These are phyloP conservation scores for Zaprionus inermis DNA, from an alignment of 1,140 invertebrate species.

Conservation along the genomic window DNA sequence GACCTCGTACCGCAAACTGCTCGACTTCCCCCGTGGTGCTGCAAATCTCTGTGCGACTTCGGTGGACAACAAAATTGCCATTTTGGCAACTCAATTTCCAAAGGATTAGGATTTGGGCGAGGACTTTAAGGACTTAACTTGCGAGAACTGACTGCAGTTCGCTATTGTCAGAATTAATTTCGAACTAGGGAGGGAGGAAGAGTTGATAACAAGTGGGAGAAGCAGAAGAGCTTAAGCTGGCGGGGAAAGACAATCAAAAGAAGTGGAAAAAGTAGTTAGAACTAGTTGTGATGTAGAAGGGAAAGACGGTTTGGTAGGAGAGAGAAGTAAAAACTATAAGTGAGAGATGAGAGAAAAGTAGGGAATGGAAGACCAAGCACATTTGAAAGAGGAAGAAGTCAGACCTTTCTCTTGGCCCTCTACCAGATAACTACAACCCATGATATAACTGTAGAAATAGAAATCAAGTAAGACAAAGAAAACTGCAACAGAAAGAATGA, in stretches of 20 bases:
- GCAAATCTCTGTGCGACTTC: conserved; percentile 7
- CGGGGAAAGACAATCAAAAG: neutral
- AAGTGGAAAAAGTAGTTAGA: neutral
- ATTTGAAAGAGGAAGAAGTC: neutral
- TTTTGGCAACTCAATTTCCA: conserved; percentile 52
- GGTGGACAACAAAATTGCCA: conserved; percentile 41
- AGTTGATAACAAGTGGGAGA: conserved; percentile 8
- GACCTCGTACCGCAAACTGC: conserved; percentile 29
- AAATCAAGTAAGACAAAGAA: no score
- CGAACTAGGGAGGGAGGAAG: neutral
- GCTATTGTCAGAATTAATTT: conserved; percentile 16
- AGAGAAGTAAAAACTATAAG: neutral
- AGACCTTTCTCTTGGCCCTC: neutral
- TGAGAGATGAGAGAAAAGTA: neutral
- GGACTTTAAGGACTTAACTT: conserved; percentile 37
- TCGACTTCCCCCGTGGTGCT: neutral
- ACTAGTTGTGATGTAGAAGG: neutral
- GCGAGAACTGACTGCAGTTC: conserved; percentile 24
- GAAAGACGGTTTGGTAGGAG: neutral
- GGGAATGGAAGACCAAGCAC: neutral
- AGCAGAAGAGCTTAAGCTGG: neutral
- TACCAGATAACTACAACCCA: neutral
- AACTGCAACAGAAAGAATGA: neutral
- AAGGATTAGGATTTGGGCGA: conserved; percentile 40
- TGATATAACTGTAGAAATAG: no score